A percentile compares a stretch with the other conserved stretches of the same genome.
phyloP scores from a whole-genome alignment of 2,888 invertebrate genomes.

The Stratiomys singularior region DNA sequence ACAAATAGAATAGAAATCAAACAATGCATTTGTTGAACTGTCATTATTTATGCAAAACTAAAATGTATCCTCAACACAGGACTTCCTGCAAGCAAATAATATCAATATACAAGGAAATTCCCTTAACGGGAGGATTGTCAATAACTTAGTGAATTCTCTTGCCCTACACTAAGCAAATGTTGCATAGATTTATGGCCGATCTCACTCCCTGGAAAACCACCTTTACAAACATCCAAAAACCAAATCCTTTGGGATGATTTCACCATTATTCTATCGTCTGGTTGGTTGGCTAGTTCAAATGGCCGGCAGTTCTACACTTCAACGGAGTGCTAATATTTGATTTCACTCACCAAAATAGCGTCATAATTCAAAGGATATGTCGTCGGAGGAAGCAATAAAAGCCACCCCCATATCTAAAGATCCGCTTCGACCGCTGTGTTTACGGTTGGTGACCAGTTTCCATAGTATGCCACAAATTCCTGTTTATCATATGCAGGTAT shows the following conservation, averaged over 20 bases:
- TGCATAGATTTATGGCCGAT: conserved; percentile 21
- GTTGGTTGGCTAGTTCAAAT: neutral
- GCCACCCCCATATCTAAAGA: conserved; percentile 47
- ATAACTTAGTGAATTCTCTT: too few species aligned
- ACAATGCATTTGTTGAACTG: too few species aligned
- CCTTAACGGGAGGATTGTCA: neutral
- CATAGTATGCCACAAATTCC: conserved; percentile 49
- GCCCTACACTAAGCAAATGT: neutral
- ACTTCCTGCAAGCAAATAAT: too few species aligned
- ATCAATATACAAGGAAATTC: neutral
- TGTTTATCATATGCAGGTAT: conserved; percentile 53
- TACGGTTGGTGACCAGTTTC: conserved; percentile 46
- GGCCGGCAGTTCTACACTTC: neutral
- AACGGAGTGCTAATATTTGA: conserved; percentile 50
- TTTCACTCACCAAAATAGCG: conserved; percentile 47
- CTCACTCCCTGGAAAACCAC: neutral
- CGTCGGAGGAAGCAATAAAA: conserved; percentile 51
- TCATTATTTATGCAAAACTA: too few species aligned
- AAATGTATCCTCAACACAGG: too few species aligned
- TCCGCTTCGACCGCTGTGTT: conserved; percentile 26
- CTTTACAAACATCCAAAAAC: conserved; percentile 23
- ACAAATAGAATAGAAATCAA: too few species aligned
- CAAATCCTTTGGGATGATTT: conserved; percentile 3
- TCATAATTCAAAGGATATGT: conserved; percentile 51
- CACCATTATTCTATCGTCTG: conserved; percentile 3